Evolutionary conservation across 1,140 invertebrate species (phyloP).

Genomic region (Leptonema lineaticorne): DNA sequence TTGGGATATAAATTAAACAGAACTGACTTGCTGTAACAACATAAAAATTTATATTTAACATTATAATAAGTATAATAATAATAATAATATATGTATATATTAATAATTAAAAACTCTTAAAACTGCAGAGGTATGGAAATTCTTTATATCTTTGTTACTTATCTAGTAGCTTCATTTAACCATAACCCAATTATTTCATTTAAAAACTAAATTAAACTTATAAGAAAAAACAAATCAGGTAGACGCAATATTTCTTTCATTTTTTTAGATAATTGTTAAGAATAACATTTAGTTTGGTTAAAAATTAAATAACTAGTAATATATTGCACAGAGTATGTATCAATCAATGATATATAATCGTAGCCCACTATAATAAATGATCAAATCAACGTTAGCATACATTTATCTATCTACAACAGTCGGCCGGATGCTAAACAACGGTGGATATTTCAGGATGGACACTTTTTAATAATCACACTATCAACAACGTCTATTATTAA

Average conservation of each 20-base stretch:
- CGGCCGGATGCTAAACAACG: slow-evolving; percentile 27
- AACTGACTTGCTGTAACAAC: slow-evolving; percentile 55
- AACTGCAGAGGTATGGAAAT: slow-evolving; percentile 59
- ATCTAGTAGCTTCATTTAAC: slow-evolving; percentile 43
- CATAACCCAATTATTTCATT: slow-evolving; percentile 54
- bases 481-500: no score
- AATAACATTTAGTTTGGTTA: slow-evolving; percentile 59
- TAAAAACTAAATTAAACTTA: slow-evolving; percentile 51
- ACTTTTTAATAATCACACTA: no score
- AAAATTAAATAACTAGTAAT: slow-evolving; percentile 65
- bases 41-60: slow-evolving; percentile 57
- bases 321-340: slow-evolving; percentile 64
- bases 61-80: slow-evolving; percentile 50
- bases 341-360: slow-evolving; percentile 58
- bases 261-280: slow-evolving; percentile 50
- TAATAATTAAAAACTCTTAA: slow-evolving; percentile 49
- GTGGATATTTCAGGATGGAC: background rate
- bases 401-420: slow-evolving; percentile 42
- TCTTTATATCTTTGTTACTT: slow-evolving; percentile 46
- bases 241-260: slow-evolving; percentile 48
- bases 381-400: slow-evolving; percentile 37
- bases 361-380: slow-evolving; percentile 51
- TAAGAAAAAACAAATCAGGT: slow-evolving; percentile 57
- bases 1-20: slow-evolving; percentile 53
- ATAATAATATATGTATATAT: slow-evolving; percentile 50